These are phyloP conservation scores for Heterochromis multidens DNA, from an alignment of 2,113 vertebrate genomes.

Conservation along the genomic window DNA sequence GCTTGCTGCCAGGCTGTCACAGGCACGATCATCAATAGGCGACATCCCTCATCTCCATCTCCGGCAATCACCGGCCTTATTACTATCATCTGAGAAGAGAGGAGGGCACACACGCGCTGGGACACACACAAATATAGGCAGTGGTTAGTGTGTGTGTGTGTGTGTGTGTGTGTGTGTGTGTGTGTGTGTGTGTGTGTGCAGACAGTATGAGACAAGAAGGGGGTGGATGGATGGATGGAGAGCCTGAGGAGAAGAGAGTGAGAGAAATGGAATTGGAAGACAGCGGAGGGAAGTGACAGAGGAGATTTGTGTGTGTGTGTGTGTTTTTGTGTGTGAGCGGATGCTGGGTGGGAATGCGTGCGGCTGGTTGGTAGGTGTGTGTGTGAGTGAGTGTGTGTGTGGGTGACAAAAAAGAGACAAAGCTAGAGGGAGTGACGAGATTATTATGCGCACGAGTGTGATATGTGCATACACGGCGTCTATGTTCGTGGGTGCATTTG, in stretches of 20 bases:
- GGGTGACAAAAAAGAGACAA: slow-evolving; percentile 54
- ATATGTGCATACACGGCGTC: slow-evolving; percentile 19
- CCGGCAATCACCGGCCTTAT: slow-evolving; percentile 61
- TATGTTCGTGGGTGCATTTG: slow-evolving; percentile 12
- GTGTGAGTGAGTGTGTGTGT: slow-evolving; percentile 22
- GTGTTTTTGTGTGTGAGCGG: background rate
- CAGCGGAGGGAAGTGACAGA: slow-evolving; percentile 32
- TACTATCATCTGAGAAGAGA: slow-evolving; percentile 54
- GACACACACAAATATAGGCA: background rate
- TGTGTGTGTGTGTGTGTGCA: slow-evolving; percentile 11
- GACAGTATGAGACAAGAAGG: slow-evolving; percentile 40
- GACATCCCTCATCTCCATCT: slow-evolving; percentile 60
- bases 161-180: background rate
- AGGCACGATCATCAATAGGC: slow-evolving; percentile 53
- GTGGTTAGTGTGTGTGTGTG: background rate
- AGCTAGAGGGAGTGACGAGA: slow-evolving; percentile 58
- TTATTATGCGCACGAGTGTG: slow-evolving; percentile 44
- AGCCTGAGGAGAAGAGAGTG: slow-evolving; percentile 60
- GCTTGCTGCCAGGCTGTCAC: slow-evolving; percentile 54
- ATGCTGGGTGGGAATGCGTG: slow-evolving; percentile 28
- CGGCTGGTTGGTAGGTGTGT: slow-evolving; percentile 34
- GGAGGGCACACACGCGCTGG: slow-evolving; percentile 2
- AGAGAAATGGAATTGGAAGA: slow-evolving; percentile 55
- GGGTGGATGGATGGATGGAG: slow-evolving; percentile 67
- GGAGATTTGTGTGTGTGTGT: slow-evolving; percentile 11